A percentile compares a stretch with the other conserved stretches of the same genome.
Conservation (phyloP, 2,888 invertebrate species). For the Podabrus alpinus region DNA sequence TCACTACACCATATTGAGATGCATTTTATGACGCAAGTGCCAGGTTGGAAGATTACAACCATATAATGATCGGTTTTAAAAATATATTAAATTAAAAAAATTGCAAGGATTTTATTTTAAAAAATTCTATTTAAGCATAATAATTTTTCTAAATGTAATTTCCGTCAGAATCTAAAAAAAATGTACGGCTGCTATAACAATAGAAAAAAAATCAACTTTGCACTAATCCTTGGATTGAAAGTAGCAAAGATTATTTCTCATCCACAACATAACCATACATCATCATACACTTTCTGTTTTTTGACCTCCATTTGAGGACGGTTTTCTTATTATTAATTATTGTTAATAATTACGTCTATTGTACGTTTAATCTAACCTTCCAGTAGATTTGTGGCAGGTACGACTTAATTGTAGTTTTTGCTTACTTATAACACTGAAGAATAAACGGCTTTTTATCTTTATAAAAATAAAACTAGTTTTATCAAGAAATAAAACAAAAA, state of each 20-base stretch:
- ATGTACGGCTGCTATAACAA: background rate
- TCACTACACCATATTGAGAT: no score
- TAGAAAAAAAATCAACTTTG: background rate
- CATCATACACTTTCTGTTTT: conserved; percentile 1
- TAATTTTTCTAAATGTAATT: background rate
- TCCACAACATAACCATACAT: background rate
- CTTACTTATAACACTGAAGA: background rate
- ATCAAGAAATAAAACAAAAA: background rate
- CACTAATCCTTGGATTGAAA: background rate
- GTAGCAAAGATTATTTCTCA: background rate
- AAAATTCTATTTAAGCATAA: no score
- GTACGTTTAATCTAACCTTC: background rate
- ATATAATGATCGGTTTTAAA: no score
- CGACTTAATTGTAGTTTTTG: background rate
- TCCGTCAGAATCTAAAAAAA: background rate
- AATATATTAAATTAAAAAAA: no score
- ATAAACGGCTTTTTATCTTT: background rate
- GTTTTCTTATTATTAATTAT: background rate
- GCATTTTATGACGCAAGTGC: no score
- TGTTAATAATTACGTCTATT: background rate
- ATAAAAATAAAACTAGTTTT: background rate
- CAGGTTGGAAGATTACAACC: no score
- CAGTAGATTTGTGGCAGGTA: background rate
- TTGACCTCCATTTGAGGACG: background rate
- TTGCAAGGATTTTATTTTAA: no score